Evolutionary conservation across 1,140 invertebrate species (phyloP), one percentile per base, ranked within the genome.

Genomic region (Trichoplusia ni): DNA sequence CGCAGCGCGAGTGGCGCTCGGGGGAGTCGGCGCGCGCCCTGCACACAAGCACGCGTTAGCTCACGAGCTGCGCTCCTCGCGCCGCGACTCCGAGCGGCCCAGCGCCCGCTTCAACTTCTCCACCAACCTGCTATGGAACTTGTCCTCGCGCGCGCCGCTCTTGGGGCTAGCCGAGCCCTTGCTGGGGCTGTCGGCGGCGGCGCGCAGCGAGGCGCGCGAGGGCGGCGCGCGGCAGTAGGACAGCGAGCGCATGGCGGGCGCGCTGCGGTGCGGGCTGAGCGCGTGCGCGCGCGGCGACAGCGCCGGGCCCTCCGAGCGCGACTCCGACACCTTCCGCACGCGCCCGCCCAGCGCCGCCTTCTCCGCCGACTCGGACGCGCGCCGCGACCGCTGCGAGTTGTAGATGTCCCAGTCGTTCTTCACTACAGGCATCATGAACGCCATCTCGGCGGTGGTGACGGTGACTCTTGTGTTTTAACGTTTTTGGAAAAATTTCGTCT

Each of bases 361-460:
- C 90, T 94, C 94, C 14, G 94, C 94, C 61, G 94, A 94, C 79
- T 96, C 95, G 5, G 95, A 96, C 16, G 93, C 92, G 21, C 94
- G 92, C 53, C 95, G 91, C 60, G 92, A 93, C 51, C 95, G 92
- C 85, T 95, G 95, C 60, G 94, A 95, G 90, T 96, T 96, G 92
- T 97, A 97, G 84, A 97, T 97, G 84, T 97, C 95, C 92, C 95
- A 97, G 89, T 97, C 95, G 90, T 97, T 97, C 92, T 97, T 97
- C 85, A 97, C 94, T 67, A 97, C 96, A 31, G 96, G 96, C 95
- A 97, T 97, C 96, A 97, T 97, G 91, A 97, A 97, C 91, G 96
- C 96, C 96, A 97, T 97, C 84, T 92, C 86, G 79, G 73, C 82
- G 84, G 71, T 70, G 75, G 73, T 49, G 70, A 82, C 83, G 80